A percentile compares a stretch with the other conserved stretches of the same genome.
Evolutionary conservation across 1,140 invertebrate species (phyloP).

Genomic region (Pogonomyrmex californicus): DNA sequence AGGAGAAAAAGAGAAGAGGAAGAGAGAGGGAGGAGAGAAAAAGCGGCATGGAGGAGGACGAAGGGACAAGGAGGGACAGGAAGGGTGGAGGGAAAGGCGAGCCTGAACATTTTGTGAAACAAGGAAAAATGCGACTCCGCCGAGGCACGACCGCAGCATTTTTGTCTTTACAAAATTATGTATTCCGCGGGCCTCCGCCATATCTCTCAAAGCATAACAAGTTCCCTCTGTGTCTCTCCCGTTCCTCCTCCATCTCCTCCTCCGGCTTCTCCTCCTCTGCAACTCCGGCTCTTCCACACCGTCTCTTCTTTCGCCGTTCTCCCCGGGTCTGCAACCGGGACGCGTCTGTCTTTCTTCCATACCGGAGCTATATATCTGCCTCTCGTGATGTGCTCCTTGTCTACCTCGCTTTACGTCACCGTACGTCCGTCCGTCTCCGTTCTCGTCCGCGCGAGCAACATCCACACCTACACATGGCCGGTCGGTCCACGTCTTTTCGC

Average conservation of each 20-base stretch:
- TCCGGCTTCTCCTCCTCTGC: constrained; percentile 61
- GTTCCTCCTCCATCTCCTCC: constrained; percentile 74
- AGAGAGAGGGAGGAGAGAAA: constrained; percentile 50
- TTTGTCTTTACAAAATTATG: constrained; percentile 88
- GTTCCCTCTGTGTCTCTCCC: constrained; percentile 83
- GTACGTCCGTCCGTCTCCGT: constrained; percentile 39
- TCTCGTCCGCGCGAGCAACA: constrained; percentile 11
- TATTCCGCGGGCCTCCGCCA: constrained; percentile 86
- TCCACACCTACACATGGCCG: constrained; percentile 48
- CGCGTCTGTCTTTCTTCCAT: constrained; percentile 65
- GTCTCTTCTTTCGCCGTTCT: constrained; percentile 80
- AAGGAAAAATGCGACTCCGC: constrained; percentile 86
- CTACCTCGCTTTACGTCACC: constrained; percentile 22
- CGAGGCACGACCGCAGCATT: constrained; percentile 86
- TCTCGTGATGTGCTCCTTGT: constrained; percentile 36
- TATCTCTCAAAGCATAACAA: constrained; percentile 88
- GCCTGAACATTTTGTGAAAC: constrained; percentile 86
- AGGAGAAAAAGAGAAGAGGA: constrained; percentile 48
- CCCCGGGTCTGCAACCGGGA: constrained; percentile 64
- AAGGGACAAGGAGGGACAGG: constrained; percentile 54
- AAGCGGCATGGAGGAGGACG: constrained; percentile 40
- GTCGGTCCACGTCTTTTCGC: constrained; percentile 68
- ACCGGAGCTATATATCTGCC: constrained; percentile 26
- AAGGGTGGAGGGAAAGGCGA: constrained; percentile 73
- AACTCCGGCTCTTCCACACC: constrained; percentile 76